phyloP scores from a whole-genome alignment of 1,140 invertebrate genomes.

The Cydia amplana region DNA sequence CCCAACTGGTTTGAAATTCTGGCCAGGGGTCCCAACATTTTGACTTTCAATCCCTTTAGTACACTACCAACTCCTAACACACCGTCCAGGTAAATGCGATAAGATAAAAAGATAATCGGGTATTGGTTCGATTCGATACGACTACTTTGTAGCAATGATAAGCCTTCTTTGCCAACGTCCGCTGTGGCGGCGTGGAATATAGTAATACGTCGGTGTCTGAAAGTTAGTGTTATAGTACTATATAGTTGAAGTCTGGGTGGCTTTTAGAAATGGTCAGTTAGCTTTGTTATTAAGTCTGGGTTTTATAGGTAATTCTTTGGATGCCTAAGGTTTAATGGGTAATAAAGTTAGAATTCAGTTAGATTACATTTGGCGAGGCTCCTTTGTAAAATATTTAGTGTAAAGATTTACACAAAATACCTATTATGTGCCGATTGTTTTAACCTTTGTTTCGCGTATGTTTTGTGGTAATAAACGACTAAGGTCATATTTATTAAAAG shows the following conservation, averaged over 20 bases:
- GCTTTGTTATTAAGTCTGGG: constrained; percentile 6
- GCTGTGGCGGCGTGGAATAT: constrained; percentile 2
- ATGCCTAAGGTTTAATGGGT: constrained; percentile 4
- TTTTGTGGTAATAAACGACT: no score
- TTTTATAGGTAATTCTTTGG: neutral
- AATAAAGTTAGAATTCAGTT: neutral
- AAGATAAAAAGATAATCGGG: constrained; percentile 57
- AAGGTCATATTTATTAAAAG: no score
- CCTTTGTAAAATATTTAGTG: neutral
- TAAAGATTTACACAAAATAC: no score
- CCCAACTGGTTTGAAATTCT: constrained; percentile 62
- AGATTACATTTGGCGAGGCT: neutral
- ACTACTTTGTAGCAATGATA: constrained; percentile 43
- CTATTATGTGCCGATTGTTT: no score
- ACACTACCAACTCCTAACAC: neutral
- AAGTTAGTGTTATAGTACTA: neutral
- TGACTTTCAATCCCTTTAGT: constrained; percentile 36
- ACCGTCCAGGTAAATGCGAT: constrained; percentile 57
- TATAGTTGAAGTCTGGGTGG: neutral
- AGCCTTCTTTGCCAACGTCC: constrained; percentile 32
- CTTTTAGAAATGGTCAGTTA: constrained; percentile 1
- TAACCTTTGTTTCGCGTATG: no score
- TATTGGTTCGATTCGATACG: constrained; percentile 50
- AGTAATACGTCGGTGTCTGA: constrained; percentile 1
- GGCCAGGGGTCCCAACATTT: constrained; percentile 61